Percentiles rank a stretch among this genome's conserved stretches.
Conservation (phyloP, 2,888 invertebrate genomes). For the Lycaena phlaeas region DNA sequence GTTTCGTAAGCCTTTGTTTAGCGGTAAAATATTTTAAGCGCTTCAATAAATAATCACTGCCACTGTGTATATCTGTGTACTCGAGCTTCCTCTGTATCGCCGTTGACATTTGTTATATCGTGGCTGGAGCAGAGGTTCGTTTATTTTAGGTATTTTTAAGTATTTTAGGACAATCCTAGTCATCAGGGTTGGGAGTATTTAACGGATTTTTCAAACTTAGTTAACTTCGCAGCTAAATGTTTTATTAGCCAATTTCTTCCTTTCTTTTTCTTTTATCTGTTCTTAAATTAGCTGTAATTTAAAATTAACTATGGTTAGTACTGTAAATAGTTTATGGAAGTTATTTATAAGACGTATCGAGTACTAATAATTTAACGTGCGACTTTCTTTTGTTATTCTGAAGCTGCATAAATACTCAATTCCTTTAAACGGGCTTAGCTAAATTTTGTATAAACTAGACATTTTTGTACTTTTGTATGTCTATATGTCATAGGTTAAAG, state of each 20-base stretch:
- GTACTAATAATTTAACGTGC: neutral
- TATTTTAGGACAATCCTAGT: slow-evolving; percentile 60
- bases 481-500: slow-evolving; percentile 9
- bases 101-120: slow-evolving; percentile 23
- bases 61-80: slow-evolving; percentile 35
- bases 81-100: slow-evolving; percentile 28
- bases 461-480: slow-evolving; percentile 27
- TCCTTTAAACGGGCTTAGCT: slow-evolving; percentile 19
- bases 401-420: slow-evolving; percentile 26
- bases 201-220: neutral
- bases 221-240: neutral
- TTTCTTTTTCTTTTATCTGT: neutral
- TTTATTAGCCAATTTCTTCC: neutral
- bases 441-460: slow-evolving; percentile 22
- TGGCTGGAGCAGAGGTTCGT: slow-evolving; percentile 4
- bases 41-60: slow-evolving; percentile 48
- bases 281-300: neutral
- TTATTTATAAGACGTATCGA: neutral
- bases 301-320: neutral
- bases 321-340: slow-evolving; percentile 1
- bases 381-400: neutral
- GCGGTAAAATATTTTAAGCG: slow-evolving; percentile 26
- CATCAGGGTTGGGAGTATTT: slow-evolving; percentile 59
- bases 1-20: slow-evolving; percentile 1
- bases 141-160: neutral